Evolutionary conservation across 92 coral and sea anemone genomes (phyloP).

Genomic region (Paragorgia papillata): DNA sequence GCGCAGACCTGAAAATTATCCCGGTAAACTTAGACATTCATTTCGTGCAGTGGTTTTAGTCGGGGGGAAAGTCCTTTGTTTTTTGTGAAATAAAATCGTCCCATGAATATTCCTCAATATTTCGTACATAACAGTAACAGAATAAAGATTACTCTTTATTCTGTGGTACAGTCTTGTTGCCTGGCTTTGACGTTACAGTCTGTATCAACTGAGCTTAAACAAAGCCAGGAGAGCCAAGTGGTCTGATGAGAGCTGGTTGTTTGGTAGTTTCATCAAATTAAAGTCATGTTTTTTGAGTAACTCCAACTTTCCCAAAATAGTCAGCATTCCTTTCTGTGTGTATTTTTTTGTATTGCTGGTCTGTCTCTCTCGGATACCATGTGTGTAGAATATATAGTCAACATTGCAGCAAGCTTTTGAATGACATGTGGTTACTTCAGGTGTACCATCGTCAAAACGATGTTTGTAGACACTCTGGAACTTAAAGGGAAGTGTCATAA

Average conservation of each 20-base stretch:
- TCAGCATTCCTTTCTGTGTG: constrained; percentile 61
- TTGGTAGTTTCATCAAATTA: constrained; percentile 61
- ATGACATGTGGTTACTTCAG: constrained; percentile 91
- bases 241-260: constrained; percentile 81
- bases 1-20: no score
- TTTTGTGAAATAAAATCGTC: no score
- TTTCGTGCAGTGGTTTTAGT: no score
- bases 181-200: no score
- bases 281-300: constrained; percentile 62
- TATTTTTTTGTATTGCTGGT: constrained; percentile 34
- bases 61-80: no score
- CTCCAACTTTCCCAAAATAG: constrained; percentile 58
- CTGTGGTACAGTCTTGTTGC: no score
- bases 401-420: constrained; percentile 78
- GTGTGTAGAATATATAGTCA: constrained; percentile 77
- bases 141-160: no score
- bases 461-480: constrained; percentile 84
- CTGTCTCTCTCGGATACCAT: constrained; percentile 44
- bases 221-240: constrained; percentile 78
- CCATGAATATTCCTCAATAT: no score
- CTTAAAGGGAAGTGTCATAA: constrained; percentile 43
- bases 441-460: constrained; percentile 42
- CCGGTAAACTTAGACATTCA: no score
- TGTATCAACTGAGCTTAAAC: constrained; percentile 70
- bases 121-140: no score